Percentiles rank a stretch among this genome's conserved stretches.
phyloP scores from a whole-genome alignment of 92 coral and sea anemone genomes.

The Phenganax marumi region DNA sequence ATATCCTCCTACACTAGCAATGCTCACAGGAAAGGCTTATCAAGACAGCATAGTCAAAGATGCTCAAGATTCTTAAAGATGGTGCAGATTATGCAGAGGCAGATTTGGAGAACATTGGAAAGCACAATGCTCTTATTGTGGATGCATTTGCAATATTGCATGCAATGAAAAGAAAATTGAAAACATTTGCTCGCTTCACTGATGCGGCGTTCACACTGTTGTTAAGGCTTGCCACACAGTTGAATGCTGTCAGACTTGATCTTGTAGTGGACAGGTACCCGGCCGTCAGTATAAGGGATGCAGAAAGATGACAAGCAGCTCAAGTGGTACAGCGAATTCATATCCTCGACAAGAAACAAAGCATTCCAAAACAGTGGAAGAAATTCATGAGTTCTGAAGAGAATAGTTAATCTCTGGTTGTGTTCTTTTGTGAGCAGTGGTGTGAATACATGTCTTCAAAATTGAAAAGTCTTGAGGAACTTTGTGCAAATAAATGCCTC shows the following conservation, averaged over 20 bases:
- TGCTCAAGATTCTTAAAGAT: conserved; percentile 28
- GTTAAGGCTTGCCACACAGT: not conserved
- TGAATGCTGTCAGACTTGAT: not conserved
- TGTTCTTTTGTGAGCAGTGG: conserved; percentile 48
- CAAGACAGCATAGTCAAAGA: conserved; percentile 43
- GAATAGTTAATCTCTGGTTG: conserved; percentile 40
- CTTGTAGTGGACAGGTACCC: not conserved
- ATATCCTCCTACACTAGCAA: conserved; percentile 51
- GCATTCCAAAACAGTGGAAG: conserved; percentile 45
- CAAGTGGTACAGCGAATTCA: conserved; percentile 44
- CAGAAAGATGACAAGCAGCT: not conserved
- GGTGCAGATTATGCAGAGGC: conserved; percentile 14
- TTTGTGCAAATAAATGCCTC: conserved; percentile 4
- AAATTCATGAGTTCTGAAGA: conserved; percentile 52
- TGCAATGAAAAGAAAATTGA: conserved; percentile 34
- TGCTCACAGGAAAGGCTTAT: conserved; percentile 43
- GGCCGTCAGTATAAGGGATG: not conserved
- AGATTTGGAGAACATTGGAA: conserved; percentile 3
- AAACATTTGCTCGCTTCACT: not conserved
- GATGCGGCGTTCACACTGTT: not conserved
- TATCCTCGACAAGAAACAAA: conserved; percentile 33
- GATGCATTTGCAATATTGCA: conserved; percentile 45
- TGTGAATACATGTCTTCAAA: not conserved
- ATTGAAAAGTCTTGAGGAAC: not conserved
- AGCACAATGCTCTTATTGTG: conserved; percentile 27